These are phyloP conservation scores for Thalassoma bifasciatum DNA, from an alignment of 2,113 vertebrate genomes.

Conservation along the genomic window DNA sequence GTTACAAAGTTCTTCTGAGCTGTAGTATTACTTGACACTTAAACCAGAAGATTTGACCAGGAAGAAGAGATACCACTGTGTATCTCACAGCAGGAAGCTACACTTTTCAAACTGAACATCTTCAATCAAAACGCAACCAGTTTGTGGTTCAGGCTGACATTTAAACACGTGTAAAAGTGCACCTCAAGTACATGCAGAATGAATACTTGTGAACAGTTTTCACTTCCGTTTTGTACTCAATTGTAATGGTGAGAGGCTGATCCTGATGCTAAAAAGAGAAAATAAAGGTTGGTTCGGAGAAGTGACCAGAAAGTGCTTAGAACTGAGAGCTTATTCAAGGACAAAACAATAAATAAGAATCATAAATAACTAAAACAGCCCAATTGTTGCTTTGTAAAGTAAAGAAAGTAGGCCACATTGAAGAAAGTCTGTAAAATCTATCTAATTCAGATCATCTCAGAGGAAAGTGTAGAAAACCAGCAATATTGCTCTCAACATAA, in stretches of 20 bases:
- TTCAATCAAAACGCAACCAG: not conserved
- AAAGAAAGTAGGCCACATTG: not conserved
- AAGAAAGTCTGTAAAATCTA: too few species aligned
- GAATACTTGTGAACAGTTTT: not conserved
- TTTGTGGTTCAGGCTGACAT: constrained; percentile 17
- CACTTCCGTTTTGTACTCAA: not conserved
- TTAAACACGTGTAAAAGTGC: not conserved
- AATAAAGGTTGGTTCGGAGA: not conserved
- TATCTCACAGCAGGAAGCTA: constrained; percentile 8
- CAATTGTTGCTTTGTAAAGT: not conserved
- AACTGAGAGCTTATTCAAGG: too few species aligned
- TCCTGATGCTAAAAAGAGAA: not conserved
- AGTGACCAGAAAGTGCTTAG: too few species aligned
- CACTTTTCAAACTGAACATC: not conserved
- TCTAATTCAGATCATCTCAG: too few species aligned
- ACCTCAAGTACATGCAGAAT: not conserved
- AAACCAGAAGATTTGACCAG: not conserved
- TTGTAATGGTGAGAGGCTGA: constrained; percentile 2
- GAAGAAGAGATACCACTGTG: not conserved
- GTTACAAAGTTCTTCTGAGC: not conserved
- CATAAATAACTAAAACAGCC: not conserved
- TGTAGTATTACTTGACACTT: not conserved
- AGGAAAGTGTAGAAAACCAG: too few species aligned
- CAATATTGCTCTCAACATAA: too few species aligned
- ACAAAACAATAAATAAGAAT: too few species aligned